phyloP scores from a whole-genome alignment of 2,888 invertebrate species.

The Pardosa pseudoannulata region DNA sequence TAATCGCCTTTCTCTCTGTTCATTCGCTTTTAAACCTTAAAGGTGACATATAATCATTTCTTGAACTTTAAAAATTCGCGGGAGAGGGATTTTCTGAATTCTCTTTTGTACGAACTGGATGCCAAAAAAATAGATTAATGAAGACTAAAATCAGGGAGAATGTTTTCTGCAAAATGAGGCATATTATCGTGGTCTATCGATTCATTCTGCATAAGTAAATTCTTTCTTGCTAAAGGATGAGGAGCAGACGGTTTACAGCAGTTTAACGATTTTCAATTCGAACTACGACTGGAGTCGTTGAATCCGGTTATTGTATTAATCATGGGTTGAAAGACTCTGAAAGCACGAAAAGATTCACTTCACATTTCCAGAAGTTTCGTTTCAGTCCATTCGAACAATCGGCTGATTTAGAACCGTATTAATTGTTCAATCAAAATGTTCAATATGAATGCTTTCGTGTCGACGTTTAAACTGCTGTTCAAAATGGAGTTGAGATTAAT shows the following conservation, averaged over 20 bases:
- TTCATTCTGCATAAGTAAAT: conserved; percentile 56
- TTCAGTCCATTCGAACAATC: neutral
- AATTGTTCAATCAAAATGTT: neutral
- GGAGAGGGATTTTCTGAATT: no score
- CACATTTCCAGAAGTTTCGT: conserved; percentile 1
- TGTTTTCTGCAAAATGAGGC: neutral
- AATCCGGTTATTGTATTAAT: neutral
- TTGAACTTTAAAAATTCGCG: no score
- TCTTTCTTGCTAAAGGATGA: conserved; percentile 37
- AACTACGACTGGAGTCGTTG: neutral
- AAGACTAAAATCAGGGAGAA: neutral
- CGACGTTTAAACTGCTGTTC: no score
- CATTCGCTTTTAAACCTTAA: neutral
- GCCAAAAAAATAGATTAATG: conserved; percentile 1
- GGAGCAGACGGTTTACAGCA: conserved; percentile 48
- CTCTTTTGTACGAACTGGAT: no score
- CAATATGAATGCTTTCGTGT: no score
- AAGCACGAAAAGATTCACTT: neutral
- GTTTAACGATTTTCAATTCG: conserved; percentile 39
- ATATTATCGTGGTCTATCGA: conserved; percentile 34
- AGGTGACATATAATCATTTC: neutral
- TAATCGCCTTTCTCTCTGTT: neutral
- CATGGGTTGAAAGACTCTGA: neutral
- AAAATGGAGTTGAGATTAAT: no score
- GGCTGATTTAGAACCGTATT: neutral